Evolutionary conservation across 1,140 invertebrate genomes (phyloP).

Genomic region (Elymnias hypermnestra): DNA sequence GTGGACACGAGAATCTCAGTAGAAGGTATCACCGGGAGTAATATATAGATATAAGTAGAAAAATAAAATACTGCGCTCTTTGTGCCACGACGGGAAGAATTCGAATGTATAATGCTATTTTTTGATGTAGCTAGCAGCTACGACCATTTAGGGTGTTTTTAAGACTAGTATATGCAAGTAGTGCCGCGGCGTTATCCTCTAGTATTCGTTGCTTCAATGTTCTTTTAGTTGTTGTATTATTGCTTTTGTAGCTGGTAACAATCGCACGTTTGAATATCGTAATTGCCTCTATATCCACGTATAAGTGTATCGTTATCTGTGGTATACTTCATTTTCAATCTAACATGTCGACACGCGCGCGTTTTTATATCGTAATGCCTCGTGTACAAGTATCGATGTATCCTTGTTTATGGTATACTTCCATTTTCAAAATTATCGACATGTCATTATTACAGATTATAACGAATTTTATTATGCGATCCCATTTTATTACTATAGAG

Average conservation of each 20-base stretch:
- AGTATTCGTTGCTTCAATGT: constrained; percentile 10
- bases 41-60: constrained; percentile 41
- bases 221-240: neutral
- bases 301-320: too few species aligned
- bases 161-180: constrained; percentile 9
- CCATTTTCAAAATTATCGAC: too few species aligned
- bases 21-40: constrained; percentile 71
- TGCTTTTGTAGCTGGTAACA: constrained; percentile 1
- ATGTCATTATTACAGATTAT: too few species aligned
- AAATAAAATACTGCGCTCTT: constrained; percentile 18
- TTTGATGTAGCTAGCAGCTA: constrained; percentile 11
- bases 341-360: too few species aligned
- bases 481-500: too few species aligned
- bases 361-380: too few species aligned
- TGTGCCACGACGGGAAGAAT: constrained; percentile 25
- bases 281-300: too few species aligned
- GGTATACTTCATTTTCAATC: too few species aligned
- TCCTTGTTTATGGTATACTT: too few species aligned
- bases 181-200: constrained; percentile 2
- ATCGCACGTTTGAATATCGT: neutral
- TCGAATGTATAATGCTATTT: constrained; percentile 18
- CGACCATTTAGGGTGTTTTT: constrained; percentile 10
- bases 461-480: too few species aligned
- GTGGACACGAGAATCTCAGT: constrained; percentile 71
- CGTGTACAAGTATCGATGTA: too few species aligned